Conservation (phyloP, 2,797 vertebrate species). For the Epinephelus coioides region DNA sequence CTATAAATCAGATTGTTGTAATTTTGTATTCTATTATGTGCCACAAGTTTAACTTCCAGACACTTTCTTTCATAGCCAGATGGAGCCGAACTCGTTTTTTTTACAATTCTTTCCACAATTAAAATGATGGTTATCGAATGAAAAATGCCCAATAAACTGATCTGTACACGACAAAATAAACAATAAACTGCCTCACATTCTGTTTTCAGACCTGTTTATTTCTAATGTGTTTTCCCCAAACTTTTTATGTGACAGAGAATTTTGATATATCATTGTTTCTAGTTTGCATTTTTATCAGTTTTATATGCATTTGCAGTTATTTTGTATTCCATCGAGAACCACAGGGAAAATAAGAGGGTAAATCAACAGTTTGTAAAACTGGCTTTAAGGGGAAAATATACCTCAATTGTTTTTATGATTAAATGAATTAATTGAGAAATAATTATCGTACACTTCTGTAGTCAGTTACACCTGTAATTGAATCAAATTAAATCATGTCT, state of each 20-base stretch:
- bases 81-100: background rate
- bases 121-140: constrained; percentile 11
- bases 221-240: background rate
- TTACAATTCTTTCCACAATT: background rate
- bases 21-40: background rate
- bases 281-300: background rate
- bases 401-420: background rate
- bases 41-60: background rate
- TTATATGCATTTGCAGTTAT: background rate
- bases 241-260: background rate
- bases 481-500: background rate
- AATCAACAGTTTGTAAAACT: background rate
- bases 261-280: constrained; percentile 2
- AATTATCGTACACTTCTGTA: background rate
- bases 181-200: background rate
- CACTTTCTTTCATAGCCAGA: background rate
- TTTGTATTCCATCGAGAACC: background rate
- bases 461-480: background rate
- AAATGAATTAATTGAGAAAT: background rate
- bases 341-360: background rate
- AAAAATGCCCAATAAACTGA: constrained; percentile 1
- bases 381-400: background rate
- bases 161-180: constrained; percentile 9
- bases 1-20: background rate
- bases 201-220: constrained; percentile 11